phyloP scores from a whole-genome alignment of 2,888 invertebrate species.

The Eretmocerus hayati region DNA sequence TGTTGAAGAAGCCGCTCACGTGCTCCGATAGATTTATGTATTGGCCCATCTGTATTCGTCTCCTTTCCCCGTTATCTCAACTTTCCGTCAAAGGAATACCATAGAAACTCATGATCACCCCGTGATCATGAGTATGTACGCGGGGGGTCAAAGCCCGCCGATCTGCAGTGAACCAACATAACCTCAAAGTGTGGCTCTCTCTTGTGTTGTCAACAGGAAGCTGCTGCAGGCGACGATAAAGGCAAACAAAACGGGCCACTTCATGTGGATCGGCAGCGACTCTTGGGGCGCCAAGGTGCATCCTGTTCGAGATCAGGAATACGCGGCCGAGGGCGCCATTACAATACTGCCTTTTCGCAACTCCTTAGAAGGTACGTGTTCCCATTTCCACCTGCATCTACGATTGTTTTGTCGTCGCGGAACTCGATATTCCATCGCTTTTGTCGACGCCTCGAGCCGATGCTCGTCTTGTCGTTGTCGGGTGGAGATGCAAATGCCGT shows the following conservation, averaged over 20 bases:
- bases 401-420: not conserved
- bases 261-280: conserved; percentile 65
- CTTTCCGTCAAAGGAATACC: too few relatives aligned
- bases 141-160: too few relatives aligned
- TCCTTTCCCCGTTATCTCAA: too few relatives aligned
- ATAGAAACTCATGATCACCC: too few relatives aligned
- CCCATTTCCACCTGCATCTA: too few relatives aligned
- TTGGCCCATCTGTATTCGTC: not conserved
- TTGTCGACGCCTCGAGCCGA: too few relatives aligned
- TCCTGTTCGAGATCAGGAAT: conserved; percentile 56
- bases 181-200: too few relatives aligned
- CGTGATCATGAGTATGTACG: too few relatives aligned
- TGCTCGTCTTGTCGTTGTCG: too few relatives aligned
- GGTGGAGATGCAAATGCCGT: not conserved
- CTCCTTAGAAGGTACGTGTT: conserved; percentile 50
- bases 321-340: conserved; percentile 56
- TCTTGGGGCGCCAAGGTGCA: conserved; percentile 64
- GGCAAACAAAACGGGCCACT: conserved; percentile 54
- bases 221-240: conserved; percentile 55
- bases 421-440: not conserved
- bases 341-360: conserved; percentile 58
- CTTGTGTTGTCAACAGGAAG: conserved; percentile 46
- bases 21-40: conserved; percentile 10
- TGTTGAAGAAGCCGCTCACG: conserved; percentile 8
- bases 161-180: too few relatives aligned